Evolutionary conservation across 2,113 vertebrate species (phyloP).

Genomic region (Ovis aries): ARS-UI_Ramb_v3.0 NC_056058.1:26599501-26600000

Average conservation of each 20-base stretch:
- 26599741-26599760: background rate
- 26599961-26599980: conserved; percentile 67
- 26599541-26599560: background rate
- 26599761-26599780: background rate
- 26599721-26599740: background rate
- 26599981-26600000: conserved; percentile 71
- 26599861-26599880: background rate
- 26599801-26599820: background rate
- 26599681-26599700: background rate
- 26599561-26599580: background rate
- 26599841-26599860: background rate
- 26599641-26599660: background rate
- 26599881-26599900: background rate
- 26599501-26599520: background rate
- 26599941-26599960: conserved; percentile 38
- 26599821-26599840: background rate
- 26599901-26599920: background rate
- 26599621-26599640: background rate
- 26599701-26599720: background rate
- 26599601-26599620: background rate
- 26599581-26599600: background rate
- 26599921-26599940: conserved; percentile 54
- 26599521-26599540: background rate
- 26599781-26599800: background rate
- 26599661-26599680: background rate